Conservation (phyloP, 2,888 invertebrate genomes). For the Syrista parreyssii region DNA sequence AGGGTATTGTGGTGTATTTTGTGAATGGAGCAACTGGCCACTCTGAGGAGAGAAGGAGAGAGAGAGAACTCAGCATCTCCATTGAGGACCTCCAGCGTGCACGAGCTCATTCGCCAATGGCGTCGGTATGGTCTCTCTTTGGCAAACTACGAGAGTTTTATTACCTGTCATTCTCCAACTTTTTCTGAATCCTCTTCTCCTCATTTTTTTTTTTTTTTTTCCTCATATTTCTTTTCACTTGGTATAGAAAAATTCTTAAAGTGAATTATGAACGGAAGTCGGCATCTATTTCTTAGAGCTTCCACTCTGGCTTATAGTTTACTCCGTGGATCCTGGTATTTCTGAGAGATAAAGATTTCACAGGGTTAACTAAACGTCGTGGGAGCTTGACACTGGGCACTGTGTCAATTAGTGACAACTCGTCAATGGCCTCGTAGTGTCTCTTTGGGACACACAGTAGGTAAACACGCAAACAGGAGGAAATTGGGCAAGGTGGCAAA, state of each 20-base stretch:
- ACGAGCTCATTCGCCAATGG: slow-evolving; percentile 45
- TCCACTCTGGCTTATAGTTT: neutral
- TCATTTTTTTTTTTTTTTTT: slow-evolving; percentile 14
- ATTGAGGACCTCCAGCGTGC: slow-evolving; percentile 48
- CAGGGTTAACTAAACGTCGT: neutral
- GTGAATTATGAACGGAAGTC: neutral
- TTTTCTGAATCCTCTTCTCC: slow-evolving; percentile 1
- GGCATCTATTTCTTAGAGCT: neutral
- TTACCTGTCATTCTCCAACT: neutral
- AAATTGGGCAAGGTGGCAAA: slow-evolving; percentile 1
- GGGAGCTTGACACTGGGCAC: slow-evolving; percentile 1
- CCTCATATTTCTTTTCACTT: slow-evolving; percentile 16
- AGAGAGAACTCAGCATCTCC: slow-evolving; percentile 37
- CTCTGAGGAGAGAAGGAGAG: slow-evolving; percentile 27
- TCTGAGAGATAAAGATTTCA: neutral
- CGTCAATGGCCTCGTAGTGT: slow-evolving; percentile 5
- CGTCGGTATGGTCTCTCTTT: slow-evolving; percentile 38
- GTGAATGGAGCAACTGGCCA: slow-evolving; percentile 50
- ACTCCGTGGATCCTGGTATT: neutral
- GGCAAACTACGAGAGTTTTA: neutral
- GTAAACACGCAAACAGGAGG: slow-evolving; percentile 5
- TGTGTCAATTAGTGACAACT: neutral
- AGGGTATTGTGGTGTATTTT: slow-evolving; percentile 53
- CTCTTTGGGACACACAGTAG: neutral
- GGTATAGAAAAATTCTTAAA: neutral